phyloP scores from a whole-genome alignment of 2,113 vertebrate genomes.

The Calypte anna region DNA sequence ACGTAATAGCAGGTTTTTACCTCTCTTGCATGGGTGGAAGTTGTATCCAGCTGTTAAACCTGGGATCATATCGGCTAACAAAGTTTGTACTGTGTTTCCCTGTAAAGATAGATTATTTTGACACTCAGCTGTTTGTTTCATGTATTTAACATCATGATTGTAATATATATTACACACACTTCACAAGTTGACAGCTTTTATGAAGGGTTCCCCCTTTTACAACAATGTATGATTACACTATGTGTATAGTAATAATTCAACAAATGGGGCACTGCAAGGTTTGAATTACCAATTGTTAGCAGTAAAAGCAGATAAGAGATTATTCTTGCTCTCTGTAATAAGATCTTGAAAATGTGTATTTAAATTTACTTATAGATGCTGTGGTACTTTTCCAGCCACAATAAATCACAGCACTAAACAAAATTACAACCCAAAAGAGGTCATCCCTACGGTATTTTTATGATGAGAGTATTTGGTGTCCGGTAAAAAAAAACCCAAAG shows the following conservation, averaged over 20 bases:
- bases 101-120: slow-evolving; percentile 81
- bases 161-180: slow-evolving; percentile 49
- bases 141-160: slow-evolving; percentile 63
- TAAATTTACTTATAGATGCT: slow-evolving; percentile 38
- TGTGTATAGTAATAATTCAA: slow-evolving; percentile 65
- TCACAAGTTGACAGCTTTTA: slow-evolving; percentile 54
- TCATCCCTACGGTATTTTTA: background rate
- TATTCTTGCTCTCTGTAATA: slow-evolving; percentile 44
- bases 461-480: background rate
- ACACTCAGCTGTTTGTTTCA: slow-evolving; percentile 72
- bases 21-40: slow-evolving; percentile 99
- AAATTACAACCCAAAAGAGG: slow-evolving; percentile 22
- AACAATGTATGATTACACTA: slow-evolving; percentile 50
- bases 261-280: slow-evolving; percentile 48
- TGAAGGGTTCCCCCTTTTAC: slow-evolving; percentile 50
- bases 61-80: slow-evolving; percentile 97
- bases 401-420: slow-evolving; percentile 39
- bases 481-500: background rate
- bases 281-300: slow-evolving; percentile 58
- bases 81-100: slow-evolving; percentile 99
- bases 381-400: slow-evolving; percentile 14
- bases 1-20: slow-evolving; percentile 76
- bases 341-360: slow-evolving; percentile 37
- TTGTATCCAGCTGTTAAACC: slow-evolving; percentile 99
- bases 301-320: slow-evolving; percentile 38